Conservation (phyloP, 1,140 invertebrate species). For the Diuraphis noxia region DNA sequence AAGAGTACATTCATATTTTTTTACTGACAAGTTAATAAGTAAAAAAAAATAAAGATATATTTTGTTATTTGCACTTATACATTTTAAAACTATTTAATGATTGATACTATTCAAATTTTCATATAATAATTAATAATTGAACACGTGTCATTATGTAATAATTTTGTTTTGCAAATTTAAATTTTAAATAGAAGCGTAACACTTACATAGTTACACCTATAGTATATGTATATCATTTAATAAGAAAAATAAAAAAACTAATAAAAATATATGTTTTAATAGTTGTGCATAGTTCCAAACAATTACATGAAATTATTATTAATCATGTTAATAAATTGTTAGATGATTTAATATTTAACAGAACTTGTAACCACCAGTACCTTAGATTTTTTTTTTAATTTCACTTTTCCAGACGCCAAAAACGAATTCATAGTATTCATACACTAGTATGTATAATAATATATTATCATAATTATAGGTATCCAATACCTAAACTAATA, state of each 20-base stretch:
- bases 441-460: background rate
- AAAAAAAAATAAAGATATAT: background rate
- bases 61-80: background rate
- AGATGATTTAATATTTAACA: background rate
- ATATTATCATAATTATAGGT: background rate
- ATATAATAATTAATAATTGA: background rate
- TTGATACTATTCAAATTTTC: background rate
- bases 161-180: background rate
- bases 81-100: background rate
- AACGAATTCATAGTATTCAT: background rate
- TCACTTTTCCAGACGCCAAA: background rate
- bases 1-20: background rate
- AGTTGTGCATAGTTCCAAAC: background rate
- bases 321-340: background rate
- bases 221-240: background rate
- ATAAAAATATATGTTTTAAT: background rate
- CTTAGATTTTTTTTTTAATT: too few relatives aligned
- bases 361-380: too few relatives aligned
- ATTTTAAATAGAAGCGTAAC: too few relatives aligned
- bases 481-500: background rate
- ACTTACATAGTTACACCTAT: background rate
- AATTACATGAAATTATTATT: background rate
- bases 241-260: background rate
- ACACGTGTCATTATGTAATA: background rate
- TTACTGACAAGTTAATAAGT: background rate